Evolutionary conservation across 2,113 vertebrate genomes (phyloP), one percentile per base, ranked within the genome.

Genomic region (Stigmatopora argus): DNA sequence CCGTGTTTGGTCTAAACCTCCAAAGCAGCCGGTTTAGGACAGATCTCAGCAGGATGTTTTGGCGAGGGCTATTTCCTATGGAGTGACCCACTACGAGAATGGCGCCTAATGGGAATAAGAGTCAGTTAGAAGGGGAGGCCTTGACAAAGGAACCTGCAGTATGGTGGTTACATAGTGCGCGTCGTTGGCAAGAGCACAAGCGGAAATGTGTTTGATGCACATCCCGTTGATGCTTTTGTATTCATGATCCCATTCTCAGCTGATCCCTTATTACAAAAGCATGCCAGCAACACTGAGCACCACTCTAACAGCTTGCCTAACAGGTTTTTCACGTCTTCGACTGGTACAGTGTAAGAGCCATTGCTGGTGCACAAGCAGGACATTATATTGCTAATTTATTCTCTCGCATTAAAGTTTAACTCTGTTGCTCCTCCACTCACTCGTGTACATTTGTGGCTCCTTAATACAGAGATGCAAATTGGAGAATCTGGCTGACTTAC

Each of bases 211-310:
- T 80, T 74, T 73, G 79, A 85, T 83, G 80, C 68, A 76, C 70
- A 80, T 85, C 77, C 75, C 65, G 71, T 69, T 69, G 66, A 86
- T 83, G 76, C 74, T 75, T 82, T 78, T 85, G 81, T 80, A 81
- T 83, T 83, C 63, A 76, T 79, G 78, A 78, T 75, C 65, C 69
- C 78, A 56, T 77, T 81, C 78, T 79, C 63, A 13, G 69, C 67
- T 78, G 72, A 85, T 78, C 76, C 77, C 68, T 61, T 65, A 70
- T 78, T 72, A 76, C 65, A 80, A 81, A 78, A 74, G 64, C 81
- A 63, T 70, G 71, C 76, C 77, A 73, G 77, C 65, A 46, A 72
- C 75, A 68, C 70, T 1, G 6, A 80, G 70, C 60, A 45, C 44
- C 64, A 51, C 66, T 79, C 76, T 64, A 63, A 65, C 71, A 70